Evolutionary conservation across 2,888 invertebrate species (phyloP), one percentile per base, ranked within the genome.

Genomic region (Hermodice carunculata): DNA sequence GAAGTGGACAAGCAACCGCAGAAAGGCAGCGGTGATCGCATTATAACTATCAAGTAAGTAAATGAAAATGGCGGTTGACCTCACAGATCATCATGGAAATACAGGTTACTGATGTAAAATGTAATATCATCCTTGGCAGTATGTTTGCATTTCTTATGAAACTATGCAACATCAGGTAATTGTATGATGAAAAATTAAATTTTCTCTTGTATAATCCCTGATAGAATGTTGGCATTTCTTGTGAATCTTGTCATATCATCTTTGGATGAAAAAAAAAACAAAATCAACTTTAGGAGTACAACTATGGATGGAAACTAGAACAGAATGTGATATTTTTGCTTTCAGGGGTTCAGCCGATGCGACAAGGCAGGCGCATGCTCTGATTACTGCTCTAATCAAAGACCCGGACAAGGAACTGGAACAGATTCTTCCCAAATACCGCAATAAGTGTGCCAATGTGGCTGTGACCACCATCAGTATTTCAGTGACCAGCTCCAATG

Each of bases 1-100:
- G 97, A 98, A 87, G 96, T 98, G 29, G 98, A 98, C 86, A 98
- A 98, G 86, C n/a, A n/a, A n/a, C n/a, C n/a, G n/a, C 96, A 97
- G 88, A 82, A 84, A 70, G 80, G 81, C 3, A 76, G 79, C 6
- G 61, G 64, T 11, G 85, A 85, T 86, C 89, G 98, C 76, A 93
- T 93, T 80, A 96, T 99, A 74, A 96, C 96, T 44, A 96, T 99
- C 81, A 96, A 95, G 92, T 92, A 82, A 87, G 62, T 58, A 26
- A 3, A 19, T 17, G 17, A 19, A 17, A 44, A 8, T 37, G 22
- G 11, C 14, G 40, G 14, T 14, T 37, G 40, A 14, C 14, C 11
- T 11, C 40, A 14, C 14, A 37, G 40, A 37, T 37, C 14, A 11
- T 37, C 11, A 37, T 37, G 40, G 40, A 14, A 14, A 37, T 14